Evolutionary conservation across 2,797 vertebrate species (phyloP).

Genomic region (Gorsachius magnificus): DNA sequence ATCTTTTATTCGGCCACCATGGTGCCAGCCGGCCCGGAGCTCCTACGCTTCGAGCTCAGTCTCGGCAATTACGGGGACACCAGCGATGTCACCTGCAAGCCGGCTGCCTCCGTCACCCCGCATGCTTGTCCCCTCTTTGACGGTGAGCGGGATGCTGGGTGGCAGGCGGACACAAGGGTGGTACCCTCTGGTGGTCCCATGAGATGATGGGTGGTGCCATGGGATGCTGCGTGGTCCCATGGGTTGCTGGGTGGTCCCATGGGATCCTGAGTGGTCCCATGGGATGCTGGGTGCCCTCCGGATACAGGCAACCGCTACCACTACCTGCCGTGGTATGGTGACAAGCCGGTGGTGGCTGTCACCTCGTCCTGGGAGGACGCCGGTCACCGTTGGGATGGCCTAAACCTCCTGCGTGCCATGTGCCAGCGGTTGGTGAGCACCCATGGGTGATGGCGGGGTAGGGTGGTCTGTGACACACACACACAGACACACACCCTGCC

Average conservation of each 20-base stretch:
- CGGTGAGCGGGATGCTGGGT: conserved; percentile 6
- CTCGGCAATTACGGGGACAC: conserved; percentile 70
- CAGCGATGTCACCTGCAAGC: conserved; percentile 65
- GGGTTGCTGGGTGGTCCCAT: too few relatives aligned
- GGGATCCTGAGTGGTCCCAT: too few relatives aligned
- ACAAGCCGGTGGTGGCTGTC: conserved; percentile 71
- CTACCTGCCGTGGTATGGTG: conserved; percentile 75
- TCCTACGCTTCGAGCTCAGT: conserved; percentile 76
- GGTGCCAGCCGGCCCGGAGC: conserved; percentile 58
- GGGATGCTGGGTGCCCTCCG: neutral
- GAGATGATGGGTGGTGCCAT: too few relatives aligned
- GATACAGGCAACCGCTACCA: conserved; percentile 66
- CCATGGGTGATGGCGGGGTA: neutral
- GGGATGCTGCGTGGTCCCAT: too few relatives aligned
- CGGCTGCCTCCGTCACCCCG: conserved; percentile 61
- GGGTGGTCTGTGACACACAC: neutral
- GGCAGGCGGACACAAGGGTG: neutral
- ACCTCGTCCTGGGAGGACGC: conserved; percentile 73
- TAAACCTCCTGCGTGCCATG: conserved; percentile 60
- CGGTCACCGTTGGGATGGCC: conserved; percentile 41
- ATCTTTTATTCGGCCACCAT: conserved; percentile 75
- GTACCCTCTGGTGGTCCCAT: too few relatives aligned
- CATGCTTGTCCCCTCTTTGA: conserved; percentile 53
- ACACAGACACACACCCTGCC: too few relatives aligned
- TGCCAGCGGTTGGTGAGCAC: conserved; percentile 67